Conservation (phyloP, 2,113 vertebrate species). For the Rhadina sibilatrix region DNA sequence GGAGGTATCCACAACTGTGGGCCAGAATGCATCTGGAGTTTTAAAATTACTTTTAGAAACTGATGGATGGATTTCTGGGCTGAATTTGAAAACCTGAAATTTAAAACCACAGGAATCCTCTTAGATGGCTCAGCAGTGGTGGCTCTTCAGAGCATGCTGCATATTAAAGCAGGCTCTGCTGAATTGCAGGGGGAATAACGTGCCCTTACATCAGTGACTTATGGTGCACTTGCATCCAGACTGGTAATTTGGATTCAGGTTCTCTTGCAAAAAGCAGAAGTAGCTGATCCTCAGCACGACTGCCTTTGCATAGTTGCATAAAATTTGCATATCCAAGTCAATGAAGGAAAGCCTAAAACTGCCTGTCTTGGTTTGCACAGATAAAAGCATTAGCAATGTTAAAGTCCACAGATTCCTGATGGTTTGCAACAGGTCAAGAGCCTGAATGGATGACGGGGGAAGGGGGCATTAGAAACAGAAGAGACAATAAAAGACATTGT, state of each 20-base stretch:
- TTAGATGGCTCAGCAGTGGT: not conserved
- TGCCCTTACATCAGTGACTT: not conserved
- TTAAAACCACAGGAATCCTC: not conserved
- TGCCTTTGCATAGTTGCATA: not conserved
- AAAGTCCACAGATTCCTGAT: not conserved
- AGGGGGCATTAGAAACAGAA: not conserved
- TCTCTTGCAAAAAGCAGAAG: not conserved
- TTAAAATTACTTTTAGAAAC: not conserved
- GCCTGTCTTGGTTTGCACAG: not conserved
- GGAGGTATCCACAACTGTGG: not conserved
- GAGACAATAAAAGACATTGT: not conserved
- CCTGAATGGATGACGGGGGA: not conserved
- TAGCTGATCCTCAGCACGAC: not conserved
- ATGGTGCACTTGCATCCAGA: not conserved
- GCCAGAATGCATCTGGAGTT: not conserved
- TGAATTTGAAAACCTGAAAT: conserved; percentile 19
- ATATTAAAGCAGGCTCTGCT: not conserved
- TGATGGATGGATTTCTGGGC: not conserved
- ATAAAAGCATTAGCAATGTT: not conserved
- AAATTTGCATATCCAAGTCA: not conserved
- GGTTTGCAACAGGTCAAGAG: not conserved
- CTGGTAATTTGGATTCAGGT: not conserved
- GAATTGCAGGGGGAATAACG: not conserved
- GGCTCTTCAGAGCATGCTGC: not conserved
- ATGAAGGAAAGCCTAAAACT: not conserved